These are phyloP conservation scores for Nothoprocta perdicaria DNA, from an alignment of 2,113 vertebrate genomes.

Conservation along the genomic window DNA sequence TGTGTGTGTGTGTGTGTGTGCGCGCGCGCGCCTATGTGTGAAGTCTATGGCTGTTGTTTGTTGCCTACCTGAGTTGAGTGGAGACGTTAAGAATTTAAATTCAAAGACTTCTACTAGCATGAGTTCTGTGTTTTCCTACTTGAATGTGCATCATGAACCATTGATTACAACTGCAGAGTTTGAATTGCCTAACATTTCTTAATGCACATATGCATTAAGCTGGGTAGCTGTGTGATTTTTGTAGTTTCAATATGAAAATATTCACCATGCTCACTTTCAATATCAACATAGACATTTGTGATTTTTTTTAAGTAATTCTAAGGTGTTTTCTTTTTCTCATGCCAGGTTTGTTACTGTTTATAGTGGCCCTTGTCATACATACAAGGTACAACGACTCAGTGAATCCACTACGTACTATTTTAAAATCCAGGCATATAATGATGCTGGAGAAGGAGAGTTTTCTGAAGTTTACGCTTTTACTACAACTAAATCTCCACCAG, in stretches of 20 bases:
- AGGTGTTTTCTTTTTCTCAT: neutral
- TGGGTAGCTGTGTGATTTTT: neutral
- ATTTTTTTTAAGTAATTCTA: neutral
- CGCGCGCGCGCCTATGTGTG: too few species aligned
- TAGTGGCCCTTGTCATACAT: constrained; percentile 80
- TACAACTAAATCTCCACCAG: constrained; percentile 82
- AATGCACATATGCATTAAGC: fast-evolving
- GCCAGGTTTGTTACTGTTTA: constrained; percentile 82
- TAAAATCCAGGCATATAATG: constrained; percentile 82
- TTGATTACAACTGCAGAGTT: fast-evolving
- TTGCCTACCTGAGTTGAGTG: neutral
- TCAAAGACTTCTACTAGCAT: fast-evolving
- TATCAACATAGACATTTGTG: fast-evolving
- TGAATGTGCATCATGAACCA: fast-evolving
- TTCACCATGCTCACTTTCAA: fast-evolving
- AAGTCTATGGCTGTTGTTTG: neutral
- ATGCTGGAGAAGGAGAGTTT: constrained; percentile 79
- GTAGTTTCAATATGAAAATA: fast-evolving
- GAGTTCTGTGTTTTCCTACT: neutral
- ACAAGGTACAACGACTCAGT: constrained; percentile 82
- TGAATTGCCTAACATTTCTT: fast-evolving
- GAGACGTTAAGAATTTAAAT: neutral
- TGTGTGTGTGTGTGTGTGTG: too few species aligned
- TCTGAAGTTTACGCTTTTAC: constrained; percentile 81
- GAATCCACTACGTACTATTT: constrained; percentile 83